Percentiles rank a stretch among this genome's conserved stretches.
Conservation (phyloP, 2,888 invertebrate genomes). For the Cephus runcator region DNA sequence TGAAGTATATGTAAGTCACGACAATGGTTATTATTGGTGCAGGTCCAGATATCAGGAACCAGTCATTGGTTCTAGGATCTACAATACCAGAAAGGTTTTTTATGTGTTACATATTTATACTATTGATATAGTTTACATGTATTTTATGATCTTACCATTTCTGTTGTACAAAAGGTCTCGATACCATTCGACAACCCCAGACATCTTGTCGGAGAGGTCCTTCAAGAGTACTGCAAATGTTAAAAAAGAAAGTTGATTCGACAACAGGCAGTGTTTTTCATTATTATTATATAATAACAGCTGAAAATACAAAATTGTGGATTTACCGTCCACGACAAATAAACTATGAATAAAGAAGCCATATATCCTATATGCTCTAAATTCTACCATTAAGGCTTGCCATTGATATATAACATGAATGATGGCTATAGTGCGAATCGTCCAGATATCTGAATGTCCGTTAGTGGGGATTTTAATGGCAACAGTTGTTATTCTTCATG, state of each 20-base stretch:
- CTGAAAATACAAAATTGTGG: background rate
- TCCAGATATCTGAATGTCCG: background rate
- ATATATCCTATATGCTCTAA: background rate
- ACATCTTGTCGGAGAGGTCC: conserved; percentile 38
- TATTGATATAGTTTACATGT: background rate
- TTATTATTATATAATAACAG: background rate
- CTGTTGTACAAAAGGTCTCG: conserved; percentile 53
- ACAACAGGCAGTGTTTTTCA: background rate
- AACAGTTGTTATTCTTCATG: background rate
- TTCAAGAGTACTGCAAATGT: conserved; percentile 25
- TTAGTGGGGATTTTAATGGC: background rate
- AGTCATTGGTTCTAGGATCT: conserved; percentile 77
- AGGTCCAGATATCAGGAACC: conserved; percentile 79
- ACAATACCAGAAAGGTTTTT: conserved; percentile 43
- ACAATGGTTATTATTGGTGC: conserved; percentile 75
- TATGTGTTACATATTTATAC: background rate
- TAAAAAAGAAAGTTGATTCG: conserved; percentile 5
- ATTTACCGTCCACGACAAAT: background rate
- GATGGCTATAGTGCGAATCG: background rate
- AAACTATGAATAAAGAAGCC: background rate
- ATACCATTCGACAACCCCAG: conserved; percentile 54
- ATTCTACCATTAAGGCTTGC: background rate
- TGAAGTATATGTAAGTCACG: conserved; percentile 77
- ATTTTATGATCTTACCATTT: conserved; percentile 41
- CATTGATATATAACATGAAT: background rate